Evolutionary conservation across 2,113 vertebrate genomes (phyloP), one percentile per base, ranked within the genome.

Genomic region (Tamias sibiricus): DNA sequence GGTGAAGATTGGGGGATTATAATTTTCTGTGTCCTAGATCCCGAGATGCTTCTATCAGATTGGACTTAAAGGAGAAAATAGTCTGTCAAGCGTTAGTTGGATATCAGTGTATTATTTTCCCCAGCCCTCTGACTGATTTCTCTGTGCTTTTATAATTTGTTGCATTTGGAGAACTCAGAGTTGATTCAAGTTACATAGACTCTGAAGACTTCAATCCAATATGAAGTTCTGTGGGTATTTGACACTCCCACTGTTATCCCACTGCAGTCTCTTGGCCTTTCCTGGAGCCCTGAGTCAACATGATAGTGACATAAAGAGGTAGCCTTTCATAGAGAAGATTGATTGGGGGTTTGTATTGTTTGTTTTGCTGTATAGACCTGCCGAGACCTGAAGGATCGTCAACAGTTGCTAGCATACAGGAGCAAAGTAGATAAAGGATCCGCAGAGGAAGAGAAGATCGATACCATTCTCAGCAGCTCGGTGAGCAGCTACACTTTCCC

Each of bases 371-470:
- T 97, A 62, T 91, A 99, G 99, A 99, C 99, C 0, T 99, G 99
- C 97, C 99, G 98, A 95, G 99, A 99, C 98, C 97, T 99, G 96
- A 99, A 99, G 98, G 99, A 99, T 97, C 99, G 99, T 1, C 99
- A 99, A 97, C 99, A 99, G 98, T 96, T 99, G 98, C 97, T 98
- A 74, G 99, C 97, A 1, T 99, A 99, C 96, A 98, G 99, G 80
- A 97, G 97, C 91, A 99, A 99, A 96, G 98, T 99, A 90, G 99
- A 99, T 52, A 98, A 98, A 80, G 99, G 99, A 4, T 99, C 99
- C 1, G 97, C 96, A 0, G 99, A 99, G 66, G 99, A 99, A 94
- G 98, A 98, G 89, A 99, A 99, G 98, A 99, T 99, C 17, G 97
- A 99, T 1, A 98, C 96, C 72, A 96, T 99, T 96, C 99, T 99